phyloP scores from a whole-genome alignment of 2,797 vertebrate species.

The Catamblyrhynchus diadema region DNA sequence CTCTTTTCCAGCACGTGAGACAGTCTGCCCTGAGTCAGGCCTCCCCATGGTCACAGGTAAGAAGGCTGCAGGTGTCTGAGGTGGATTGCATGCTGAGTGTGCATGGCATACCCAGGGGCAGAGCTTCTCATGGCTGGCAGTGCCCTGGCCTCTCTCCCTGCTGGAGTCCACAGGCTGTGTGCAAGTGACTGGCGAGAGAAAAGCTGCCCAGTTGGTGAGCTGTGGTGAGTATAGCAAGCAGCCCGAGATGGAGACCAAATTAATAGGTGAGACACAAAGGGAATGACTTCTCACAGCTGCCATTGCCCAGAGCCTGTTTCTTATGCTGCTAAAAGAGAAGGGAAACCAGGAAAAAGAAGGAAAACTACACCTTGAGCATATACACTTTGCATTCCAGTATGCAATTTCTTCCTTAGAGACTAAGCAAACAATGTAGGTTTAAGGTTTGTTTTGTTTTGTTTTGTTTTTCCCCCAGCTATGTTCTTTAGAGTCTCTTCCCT shows the following conservation, averaged over 20 bases:
- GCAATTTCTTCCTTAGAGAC: not conserved
- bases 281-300: not conserved
- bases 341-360: not conserved
- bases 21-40: not conserved
- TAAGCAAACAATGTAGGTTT: not conserved
- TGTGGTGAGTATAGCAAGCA: not conserved
- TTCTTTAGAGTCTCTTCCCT: not conserved
- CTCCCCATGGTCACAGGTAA: not conserved
- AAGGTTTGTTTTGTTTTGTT: rapidly evolving
- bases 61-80: not conserved
- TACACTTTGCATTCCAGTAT: not conserved
- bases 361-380: not conserved
- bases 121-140: not conserved
- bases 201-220: not conserved
- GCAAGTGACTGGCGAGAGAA: not conserved
- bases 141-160: not conserved
- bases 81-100: not conserved
- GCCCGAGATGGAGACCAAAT: not conserved
- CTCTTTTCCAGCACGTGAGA: not conserved
- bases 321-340: not conserved
- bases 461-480: not conserved
- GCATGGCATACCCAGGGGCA: not conserved
- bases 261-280: not conserved
- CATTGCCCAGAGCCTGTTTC: not conserved
- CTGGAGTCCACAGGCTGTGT: not conserved